Percentiles rank a stretch among this genome's conserved stretches.
These are phyloP conservation scores for Agonopterix subpropinquella DNA, from an alignment of 2,888 invertebrate species.

Conservation along the genomic window DNA sequence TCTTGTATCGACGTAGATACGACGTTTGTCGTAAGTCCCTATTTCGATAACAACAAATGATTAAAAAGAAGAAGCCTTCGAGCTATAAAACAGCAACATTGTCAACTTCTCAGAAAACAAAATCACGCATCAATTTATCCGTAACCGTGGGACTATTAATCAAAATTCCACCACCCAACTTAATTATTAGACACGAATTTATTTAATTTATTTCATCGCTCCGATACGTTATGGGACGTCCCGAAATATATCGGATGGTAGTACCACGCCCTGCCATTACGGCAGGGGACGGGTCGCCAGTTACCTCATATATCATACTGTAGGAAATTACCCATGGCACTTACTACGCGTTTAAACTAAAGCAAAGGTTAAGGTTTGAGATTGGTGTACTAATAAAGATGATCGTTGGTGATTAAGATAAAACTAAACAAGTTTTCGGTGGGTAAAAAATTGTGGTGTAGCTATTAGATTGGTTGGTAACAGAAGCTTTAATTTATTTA, in stretches of 20 bases:
- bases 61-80: background rate
- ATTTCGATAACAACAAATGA: too few relatives aligned
- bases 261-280: slow-evolving; percentile 46
- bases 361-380: slow-evolving; percentile 27
- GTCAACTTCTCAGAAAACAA: slow-evolving; percentile 20
- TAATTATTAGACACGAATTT: slow-evolving; percentile 51
- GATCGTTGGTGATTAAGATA: slow-evolving; percentile 1
- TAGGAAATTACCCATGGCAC: slow-evolving; percentile 38
- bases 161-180: slow-evolving; percentile 36
- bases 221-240: slow-evolving; percentile 38
- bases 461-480: background rate
- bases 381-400: slow-evolving; percentile 2
- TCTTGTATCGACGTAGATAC: too few relatives aligned
- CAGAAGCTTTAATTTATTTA: background rate
- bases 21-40: too few relatives aligned
- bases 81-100: slow-evolving; percentile 9
- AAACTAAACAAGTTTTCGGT: slow-evolving; percentile 3
- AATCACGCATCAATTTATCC: slow-evolving; percentile 14
- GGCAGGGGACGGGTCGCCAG: slow-evolving; percentile 26
- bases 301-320: slow-evolving; percentile 13
- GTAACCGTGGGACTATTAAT: slow-evolving; percentile 33
- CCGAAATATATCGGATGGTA: slow-evolving; percentile 29
- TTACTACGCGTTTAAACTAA: slow-evolving; percentile 42
- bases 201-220: slow-evolving; percentile 48
- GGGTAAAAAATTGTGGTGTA: background rate